Conservation (phyloP, 2,113 vertebrate species). For the Dromiciops gliroides region DNA sequence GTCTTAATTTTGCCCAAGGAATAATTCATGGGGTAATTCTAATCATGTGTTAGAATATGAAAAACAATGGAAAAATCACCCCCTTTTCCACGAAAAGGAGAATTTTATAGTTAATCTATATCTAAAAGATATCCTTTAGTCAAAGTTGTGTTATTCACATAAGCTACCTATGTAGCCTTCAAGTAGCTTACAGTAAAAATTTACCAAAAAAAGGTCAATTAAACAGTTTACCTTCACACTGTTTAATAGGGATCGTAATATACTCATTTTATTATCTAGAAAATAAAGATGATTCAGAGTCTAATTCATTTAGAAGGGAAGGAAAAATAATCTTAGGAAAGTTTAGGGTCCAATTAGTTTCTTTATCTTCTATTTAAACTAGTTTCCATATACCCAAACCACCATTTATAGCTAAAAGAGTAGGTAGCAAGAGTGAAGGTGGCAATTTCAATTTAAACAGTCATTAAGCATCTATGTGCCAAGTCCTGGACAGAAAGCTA, state of each 20-base stretch:
- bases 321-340: background rate
- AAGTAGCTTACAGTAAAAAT: slow-evolving; percentile 22
- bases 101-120: background rate
- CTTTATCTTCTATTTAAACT: background rate
- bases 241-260: background rate
- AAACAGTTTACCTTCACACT: slow-evolving; percentile 6
- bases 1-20: background rate
- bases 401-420: background rate
- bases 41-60: slow-evolving; percentile 21
- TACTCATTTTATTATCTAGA: slow-evolving; percentile 19
- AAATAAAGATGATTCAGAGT: background rate
- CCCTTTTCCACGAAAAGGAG: background rate
- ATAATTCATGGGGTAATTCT: background rate
- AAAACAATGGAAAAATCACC: background rate
- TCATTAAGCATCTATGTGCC: background rate
- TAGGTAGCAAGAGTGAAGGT: too few species aligned
- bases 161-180: background rate
- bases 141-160: background rate
- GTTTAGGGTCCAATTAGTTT: background rate
- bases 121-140: background rate
- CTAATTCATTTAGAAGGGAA: background rate
- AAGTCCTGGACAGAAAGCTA: background rate
- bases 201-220: slow-evolving; percentile 36
- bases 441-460: background rate
- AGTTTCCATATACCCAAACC: background rate